Percentiles rank a stretch among this genome's conserved stretches.
Conservation (phyloP, 1,140 invertebrate genomes). For the Tetramorium parvispinum region DNA sequence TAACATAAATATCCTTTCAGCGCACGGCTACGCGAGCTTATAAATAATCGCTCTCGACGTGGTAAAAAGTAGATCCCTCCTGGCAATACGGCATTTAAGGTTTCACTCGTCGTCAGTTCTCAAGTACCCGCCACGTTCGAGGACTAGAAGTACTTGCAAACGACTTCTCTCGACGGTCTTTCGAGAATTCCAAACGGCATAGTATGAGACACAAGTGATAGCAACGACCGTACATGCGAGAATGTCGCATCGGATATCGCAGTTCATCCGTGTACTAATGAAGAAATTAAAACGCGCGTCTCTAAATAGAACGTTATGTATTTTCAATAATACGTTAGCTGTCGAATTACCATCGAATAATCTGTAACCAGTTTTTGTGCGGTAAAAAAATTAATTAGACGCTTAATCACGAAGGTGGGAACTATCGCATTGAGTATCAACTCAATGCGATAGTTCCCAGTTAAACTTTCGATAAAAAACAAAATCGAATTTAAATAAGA, state of each 20-base stretch:
- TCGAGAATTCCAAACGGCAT: conserved; percentile 47
- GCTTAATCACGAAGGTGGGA: background rate
- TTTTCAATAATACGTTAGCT: background rate
- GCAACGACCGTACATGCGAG: background rate
- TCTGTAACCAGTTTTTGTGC: background rate
- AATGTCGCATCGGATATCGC: conserved; percentile 2
- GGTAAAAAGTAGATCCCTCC: conserved; percentile 63
- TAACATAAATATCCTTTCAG: conserved; percentile 51
- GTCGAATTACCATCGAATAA: conserved; percentile 14
- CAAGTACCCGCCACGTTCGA: conserved; percentile 50
- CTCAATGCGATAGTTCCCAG: background rate
- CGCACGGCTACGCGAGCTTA: conserved; percentile 43
- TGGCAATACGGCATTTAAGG: conserved; percentile 64
- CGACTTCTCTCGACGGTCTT: conserved; percentile 41
- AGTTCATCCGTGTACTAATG: background rate
- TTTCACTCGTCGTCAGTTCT: conserved; percentile 60
- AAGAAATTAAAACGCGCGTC: conserved; percentile 18
- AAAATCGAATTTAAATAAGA: conserved; percentile 19
- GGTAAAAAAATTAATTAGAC: background rate
- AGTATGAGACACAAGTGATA: background rate
- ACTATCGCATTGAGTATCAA: no score
- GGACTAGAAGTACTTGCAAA: conserved; percentile 56
- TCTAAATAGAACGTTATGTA: background rate
- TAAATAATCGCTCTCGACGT: conserved; percentile 51
- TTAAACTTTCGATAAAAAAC: background rate